Conservation (phyloP, 2,797 vertebrate species). For the Apodemus agrarius region DNA sequence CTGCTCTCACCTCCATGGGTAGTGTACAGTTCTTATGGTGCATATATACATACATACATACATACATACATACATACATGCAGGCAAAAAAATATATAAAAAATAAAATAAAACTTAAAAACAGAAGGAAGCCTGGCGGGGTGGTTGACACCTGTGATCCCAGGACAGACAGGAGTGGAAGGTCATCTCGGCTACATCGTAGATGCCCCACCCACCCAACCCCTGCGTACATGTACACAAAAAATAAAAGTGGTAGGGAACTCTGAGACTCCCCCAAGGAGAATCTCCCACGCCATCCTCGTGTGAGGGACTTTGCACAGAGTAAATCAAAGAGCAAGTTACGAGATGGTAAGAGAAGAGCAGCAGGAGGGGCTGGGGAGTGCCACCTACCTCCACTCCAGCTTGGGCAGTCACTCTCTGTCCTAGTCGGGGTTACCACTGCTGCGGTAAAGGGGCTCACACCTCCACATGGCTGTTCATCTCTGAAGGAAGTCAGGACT, state of each 20-base stretch:
- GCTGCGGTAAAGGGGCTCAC: neutral
- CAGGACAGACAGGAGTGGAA: neutral
- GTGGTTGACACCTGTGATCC: neutral
- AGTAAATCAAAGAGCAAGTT: neutral
- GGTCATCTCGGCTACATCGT: neutral
- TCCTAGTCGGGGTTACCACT: neutral
- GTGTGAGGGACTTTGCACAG: neutral
- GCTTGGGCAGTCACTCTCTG: neutral
- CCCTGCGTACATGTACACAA: neutral
- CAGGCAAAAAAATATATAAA: neutral
- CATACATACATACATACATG: too few relatives aligned
- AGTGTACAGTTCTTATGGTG: neutral
- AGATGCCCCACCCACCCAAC: too few relatives aligned
- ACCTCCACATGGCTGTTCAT: neutral
- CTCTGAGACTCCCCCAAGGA: neutral
- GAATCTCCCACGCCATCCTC: fast-evolving
- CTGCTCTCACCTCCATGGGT: neutral
- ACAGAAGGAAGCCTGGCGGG: neutral
- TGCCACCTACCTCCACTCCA: neutral
- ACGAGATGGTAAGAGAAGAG: neutral
- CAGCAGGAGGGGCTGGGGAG: fast-evolving
- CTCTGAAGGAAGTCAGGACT: neutral
- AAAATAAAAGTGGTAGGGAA: neutral
- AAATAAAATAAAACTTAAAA: neutral
- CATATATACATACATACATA: neutral